Percentiles rank a stretch among this genome's conserved stretches.
Evolutionary conservation across 1,140 invertebrate genomes (phyloP).

Genomic region (Bombus waltoni): DNA sequence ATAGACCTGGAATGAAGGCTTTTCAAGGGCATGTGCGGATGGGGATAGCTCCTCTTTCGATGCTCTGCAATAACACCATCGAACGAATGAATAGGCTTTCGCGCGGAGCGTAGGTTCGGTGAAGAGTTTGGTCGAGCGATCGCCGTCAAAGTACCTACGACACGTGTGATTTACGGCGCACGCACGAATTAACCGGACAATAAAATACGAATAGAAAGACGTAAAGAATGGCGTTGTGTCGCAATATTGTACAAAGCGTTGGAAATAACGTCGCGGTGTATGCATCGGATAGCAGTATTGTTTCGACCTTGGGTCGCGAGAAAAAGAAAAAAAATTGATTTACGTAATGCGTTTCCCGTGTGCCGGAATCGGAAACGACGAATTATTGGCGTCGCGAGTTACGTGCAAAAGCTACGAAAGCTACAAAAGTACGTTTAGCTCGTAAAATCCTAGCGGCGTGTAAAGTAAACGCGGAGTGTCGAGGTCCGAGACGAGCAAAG

Average conservation of each 20-base stretch:
- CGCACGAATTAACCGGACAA: not conserved
- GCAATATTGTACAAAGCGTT: not conserved
- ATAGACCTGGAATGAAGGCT: slow-evolving; percentile 81
- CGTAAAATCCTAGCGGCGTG: not conserved
- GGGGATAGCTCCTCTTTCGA: slow-evolving; percentile 86
- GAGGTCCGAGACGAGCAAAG: no score
- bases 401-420: not conserved
- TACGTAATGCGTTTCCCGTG: not conserved
- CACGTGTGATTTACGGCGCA: no score
- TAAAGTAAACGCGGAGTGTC: no score
- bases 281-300: not conserved
- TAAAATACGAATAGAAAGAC: not conserved
- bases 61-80: slow-evolving; percentile 83
- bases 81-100: not conserved
- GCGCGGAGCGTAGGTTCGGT: not conserved
- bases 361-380: not conserved
- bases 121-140: not conserved
- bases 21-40: slow-evolving; percentile 86
- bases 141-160: no score
- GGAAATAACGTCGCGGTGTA: not conserved
- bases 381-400: not conserved
- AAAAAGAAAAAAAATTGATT: not conserved
- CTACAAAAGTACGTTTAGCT: not conserved
- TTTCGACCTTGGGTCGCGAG: not conserved
- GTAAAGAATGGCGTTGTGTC: not conserved